Conservation (phyloP, 2,888 invertebrate species). For the Drosophila multiciliata region DNA sequence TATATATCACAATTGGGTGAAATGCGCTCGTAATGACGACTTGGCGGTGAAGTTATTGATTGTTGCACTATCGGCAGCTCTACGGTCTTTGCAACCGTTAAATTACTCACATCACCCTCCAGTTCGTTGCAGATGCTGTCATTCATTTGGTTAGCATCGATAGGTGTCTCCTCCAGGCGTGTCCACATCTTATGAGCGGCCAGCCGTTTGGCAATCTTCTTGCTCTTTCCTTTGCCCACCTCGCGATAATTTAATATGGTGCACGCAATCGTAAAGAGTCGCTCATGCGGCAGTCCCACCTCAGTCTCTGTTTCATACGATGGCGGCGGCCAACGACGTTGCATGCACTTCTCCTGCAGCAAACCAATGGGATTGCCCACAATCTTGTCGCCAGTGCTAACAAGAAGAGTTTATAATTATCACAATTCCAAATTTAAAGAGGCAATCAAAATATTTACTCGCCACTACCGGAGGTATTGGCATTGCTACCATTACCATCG, state of each 20-base stretch:
- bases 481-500: constrained; percentile 74
- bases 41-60: constrained; percentile 9
- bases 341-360: constrained; percentile 98
- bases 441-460: constrained; percentile 72
- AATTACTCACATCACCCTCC: constrained; percentile 88
- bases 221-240: constrained; percentile 95
- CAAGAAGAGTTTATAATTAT: neutral
- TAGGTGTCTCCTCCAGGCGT: constrained; percentile 91
- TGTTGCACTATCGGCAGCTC: constrained; percentile 13
- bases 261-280: constrained; percentile 97
- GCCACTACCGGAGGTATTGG: constrained; percentile 71
- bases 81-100: constrained; percentile 14
- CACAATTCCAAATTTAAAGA: neutral
- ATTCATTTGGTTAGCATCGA: constrained; percentile 88
- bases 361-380: constrained; percentile 98
- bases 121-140: constrained; percentile 89
- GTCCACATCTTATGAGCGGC: constrained; percentile 98
- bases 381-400: constrained; percentile 90
- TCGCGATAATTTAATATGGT: constrained; percentile 94
- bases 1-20: constrained; percentile 20
- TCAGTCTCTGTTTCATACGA: constrained; percentile 92
- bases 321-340: constrained; percentile 97
- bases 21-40: constrained; percentile 40
- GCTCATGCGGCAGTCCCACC: constrained; percentile 94
- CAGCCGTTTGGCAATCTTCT: constrained; percentile 97